A percentile compares a stretch with the other conserved stretches of the same genome.
Conservation (phyloP, 2,797 vertebrate species). For the Gorsachius magnificus region DNA sequence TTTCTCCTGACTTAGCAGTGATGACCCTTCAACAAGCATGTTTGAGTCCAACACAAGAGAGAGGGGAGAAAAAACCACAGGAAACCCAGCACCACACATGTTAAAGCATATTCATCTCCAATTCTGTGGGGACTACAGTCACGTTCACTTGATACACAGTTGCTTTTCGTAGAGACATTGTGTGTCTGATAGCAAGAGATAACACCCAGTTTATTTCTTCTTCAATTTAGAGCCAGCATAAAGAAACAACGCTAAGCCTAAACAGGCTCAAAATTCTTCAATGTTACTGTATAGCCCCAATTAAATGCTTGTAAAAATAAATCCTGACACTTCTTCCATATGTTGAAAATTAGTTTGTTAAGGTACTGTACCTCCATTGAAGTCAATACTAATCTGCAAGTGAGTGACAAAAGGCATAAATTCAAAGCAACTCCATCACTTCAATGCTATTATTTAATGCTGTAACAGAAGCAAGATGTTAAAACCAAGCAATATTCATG, state of each 20-base stretch:
- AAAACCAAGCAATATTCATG: background rate
- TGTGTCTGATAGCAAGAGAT: background rate
- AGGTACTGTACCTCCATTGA: background rate
- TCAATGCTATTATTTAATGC: background rate
- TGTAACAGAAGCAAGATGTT: background rate
- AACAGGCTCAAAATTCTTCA: background rate
- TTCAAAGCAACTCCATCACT: background rate
- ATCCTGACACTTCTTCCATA: background rate
- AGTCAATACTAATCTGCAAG: background rate
- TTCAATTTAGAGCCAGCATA: background rate
- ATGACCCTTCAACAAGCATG: background rate
- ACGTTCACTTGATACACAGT: background rate
- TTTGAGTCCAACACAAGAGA: background rate
- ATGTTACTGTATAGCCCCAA: background rate
- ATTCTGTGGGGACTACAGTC: background rate
- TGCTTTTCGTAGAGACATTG: background rate
- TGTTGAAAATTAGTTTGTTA: background rate
- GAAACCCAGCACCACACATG: accelerated
- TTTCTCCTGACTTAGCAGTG: background rate
- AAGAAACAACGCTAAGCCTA: background rate
- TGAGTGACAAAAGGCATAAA: background rate
- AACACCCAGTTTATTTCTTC: background rate
- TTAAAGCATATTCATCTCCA: background rate
- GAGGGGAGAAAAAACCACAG: background rate
- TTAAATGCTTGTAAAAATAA: background rate